phyloP scores from a whole-genome alignment of 2,888 invertebrate genomes.

The Choristoneura rosaceana region DNA sequence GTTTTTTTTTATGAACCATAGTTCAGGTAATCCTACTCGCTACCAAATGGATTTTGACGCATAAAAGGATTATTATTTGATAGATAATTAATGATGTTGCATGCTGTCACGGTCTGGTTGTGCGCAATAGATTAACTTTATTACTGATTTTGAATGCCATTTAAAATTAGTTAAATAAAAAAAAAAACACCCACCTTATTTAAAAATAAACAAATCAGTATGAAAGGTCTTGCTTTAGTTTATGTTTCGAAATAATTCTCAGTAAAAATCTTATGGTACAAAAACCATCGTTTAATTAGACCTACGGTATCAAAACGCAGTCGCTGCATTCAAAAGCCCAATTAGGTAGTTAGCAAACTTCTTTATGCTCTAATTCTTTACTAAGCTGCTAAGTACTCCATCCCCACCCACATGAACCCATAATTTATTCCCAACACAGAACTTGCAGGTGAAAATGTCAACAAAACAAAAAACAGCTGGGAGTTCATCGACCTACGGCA shows the following conservation, averaged over 20 bases:
- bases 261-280: too few relatives aligned
- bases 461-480: conserved; percentile 83
- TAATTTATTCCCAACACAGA: conserved; percentile 20
- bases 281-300: too few relatives aligned
- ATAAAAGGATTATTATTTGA: conserved; percentile 83
- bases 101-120: conserved; percentile 57
- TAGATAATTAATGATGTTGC: conserved; percentile 82
- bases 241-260: too few relatives aligned
- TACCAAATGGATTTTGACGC: conserved; percentile 77
- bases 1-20: conserved; percentile 79
- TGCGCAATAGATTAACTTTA: conserved; percentile 43
- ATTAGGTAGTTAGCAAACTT: background rate
- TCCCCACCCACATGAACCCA: background rate
- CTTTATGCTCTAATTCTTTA: background rate
- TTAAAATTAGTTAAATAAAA: background rate
- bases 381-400: background rate
- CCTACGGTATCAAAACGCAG: too few relatives aligned
- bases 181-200: background rate
- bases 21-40: conserved; percentile 79
- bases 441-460: conserved; percentile 50
- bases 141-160: conserved; percentile 42
- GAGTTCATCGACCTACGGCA: conserved; percentile 83
- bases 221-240: too few relatives aligned
- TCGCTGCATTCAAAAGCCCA: background rate
- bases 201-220: too few relatives aligned